Base-by-base conservation (phyloP, 2,113 vertebrate species). In the Sturnira hondurensis region DNA sequence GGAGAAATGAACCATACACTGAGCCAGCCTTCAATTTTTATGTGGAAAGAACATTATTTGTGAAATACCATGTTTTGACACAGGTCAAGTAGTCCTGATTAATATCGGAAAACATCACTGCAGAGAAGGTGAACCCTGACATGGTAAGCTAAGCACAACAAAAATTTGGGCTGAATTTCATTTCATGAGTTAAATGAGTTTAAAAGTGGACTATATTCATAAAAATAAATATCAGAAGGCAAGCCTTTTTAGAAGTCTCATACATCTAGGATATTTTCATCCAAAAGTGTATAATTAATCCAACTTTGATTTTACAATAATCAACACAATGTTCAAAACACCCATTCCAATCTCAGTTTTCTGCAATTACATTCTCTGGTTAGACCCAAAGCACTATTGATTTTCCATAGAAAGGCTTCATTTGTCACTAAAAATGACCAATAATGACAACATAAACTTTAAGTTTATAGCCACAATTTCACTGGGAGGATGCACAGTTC, bases 341-440 rank as follows among this genome's bases (percentile, higher is more conserved):
- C 12, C 81, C 77, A 28, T 86, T 52, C 54, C 52, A 38, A 4
- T 52, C 8, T 82, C 86, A 38, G n/a, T 65, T 17, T 45, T 82
- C 43, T 74, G 13, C 12, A 78, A 58, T 73, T 31, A 81, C 33
- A 68, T 77, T 94, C 85, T 17, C 45, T 68, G 15, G n/a, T 77
- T 58, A 86, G n/a, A 93, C 0, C 1, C 33, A 70, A 86, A 89
- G 47, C 5, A 38, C 74, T 81, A n/a, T 70, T 50, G 47, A 43
- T 87, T 81, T 90, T 92, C 47, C 45, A 19, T 36, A 74, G 67
- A 83, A 92, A 92, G 0, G 10, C 94, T 93, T 58, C 54, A 61
- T 93, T 86, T 88, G 50, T 89, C 76, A 90, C 56, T 67, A 77
- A 95, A 94, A 86, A 12, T 45, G 36, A 31, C 24, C n/a, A 80